Evolutionary conservation across 2,797 vertebrate genomes (phyloP), one percentile per base, ranked within the genome.

Genomic region (Microchirus variegatus): DNA sequence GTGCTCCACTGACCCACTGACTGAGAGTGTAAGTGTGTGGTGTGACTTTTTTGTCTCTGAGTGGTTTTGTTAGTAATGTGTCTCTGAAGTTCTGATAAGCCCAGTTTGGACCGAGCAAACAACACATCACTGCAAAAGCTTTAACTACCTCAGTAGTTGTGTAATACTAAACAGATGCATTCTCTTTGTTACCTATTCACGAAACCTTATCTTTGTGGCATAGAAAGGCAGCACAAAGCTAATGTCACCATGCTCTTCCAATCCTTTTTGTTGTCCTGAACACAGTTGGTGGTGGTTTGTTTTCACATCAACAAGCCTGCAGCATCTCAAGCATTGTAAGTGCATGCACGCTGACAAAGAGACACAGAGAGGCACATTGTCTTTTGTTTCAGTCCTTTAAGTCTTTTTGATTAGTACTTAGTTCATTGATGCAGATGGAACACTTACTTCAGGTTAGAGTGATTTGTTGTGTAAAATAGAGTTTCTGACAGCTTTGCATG

Each of bases 1-100:
- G 22, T 87, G 76, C 57, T 73, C 71, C 65, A 87, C 75, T 90
- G 82, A 89, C 78, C 81, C 58, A 82, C 44, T 84, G 67, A 81
- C 69, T 77, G 54, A 22, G 59, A 75, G 37, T 8, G 13, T 52
- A 55, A 59, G 45, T 50, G 63, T 55, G 22, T 61, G 54, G 47
- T 73, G 63, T 55, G 60, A 60, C 52, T n/a, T 73, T 75, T 73
- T 66, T 83, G 57, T 73, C 37, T 77, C 42, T 63, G 46, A 64
- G 53, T 18, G 47, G 51, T 11, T 76, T 73, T 70, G 14, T 40
- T 7, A 51, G 52, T 57, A 44, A 59, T 68, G 73, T 67, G 47
- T 63, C 54, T 60, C 45, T 59, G 35, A 43, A 65, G n/a, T 49
- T 65, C 48, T 49, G 5, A n/a, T 40, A 15, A n/a, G 36, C 5